Percentiles rank a stretch among this genome's conserved stretches.
Conservation (phyloP, 2,113 vertebrate genomes). For the Dendropsophus ebraccatus region DNA sequence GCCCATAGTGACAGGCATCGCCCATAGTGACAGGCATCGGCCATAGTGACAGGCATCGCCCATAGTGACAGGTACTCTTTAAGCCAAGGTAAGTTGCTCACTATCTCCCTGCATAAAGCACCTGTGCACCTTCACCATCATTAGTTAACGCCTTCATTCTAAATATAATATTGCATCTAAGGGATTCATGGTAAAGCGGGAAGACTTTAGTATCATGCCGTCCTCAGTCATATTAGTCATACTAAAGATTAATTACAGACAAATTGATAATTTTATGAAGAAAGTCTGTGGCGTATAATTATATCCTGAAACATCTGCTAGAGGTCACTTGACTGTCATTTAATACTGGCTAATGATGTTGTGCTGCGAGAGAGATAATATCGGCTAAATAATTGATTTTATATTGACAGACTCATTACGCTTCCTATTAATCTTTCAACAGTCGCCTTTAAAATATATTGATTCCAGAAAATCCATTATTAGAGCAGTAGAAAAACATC, state of each 20-base stretch:
- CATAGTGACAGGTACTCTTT: too few relatives aligned
- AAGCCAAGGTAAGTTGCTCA: too few relatives aligned
- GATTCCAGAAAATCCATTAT: neutral
- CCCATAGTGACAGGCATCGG: too few relatives aligned
- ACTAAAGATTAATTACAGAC: neutral
- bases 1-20: too few relatives aligned
- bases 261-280: neutral
- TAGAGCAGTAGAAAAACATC: neutral
- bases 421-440: neutral
- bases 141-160: too few relatives aligned
- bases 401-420: constrained; percentile 12
- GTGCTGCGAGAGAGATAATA: neutral
- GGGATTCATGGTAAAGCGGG: neutral
- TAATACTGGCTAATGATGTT: neutral
- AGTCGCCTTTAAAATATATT: neutral
- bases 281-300: constrained; percentile 9
- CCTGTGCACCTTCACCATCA: too few relatives aligned
- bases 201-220: neutral
- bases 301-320: constrained; percentile 2
- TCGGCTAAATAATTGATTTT: neutral
- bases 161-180: neutral
- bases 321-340: constrained; percentile 2
- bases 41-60: too few relatives aligned
- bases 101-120: too few relatives aligned
- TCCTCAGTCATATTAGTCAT: neutral